Conservation (phyloP, 2,888 invertebrate species). For the Empis livida region DNA sequence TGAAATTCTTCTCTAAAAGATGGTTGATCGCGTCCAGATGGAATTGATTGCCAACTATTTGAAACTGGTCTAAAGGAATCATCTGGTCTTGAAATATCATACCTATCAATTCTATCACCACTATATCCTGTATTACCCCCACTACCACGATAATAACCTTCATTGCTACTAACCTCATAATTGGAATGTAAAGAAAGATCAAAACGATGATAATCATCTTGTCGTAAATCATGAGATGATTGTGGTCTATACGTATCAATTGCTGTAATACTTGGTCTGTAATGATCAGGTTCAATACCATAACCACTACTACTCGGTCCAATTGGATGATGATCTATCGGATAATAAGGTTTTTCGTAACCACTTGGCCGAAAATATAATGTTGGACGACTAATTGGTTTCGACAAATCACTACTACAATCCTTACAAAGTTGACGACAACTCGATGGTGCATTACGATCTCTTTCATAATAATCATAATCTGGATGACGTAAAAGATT, state of each 20-base stretch:
- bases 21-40: constrained; percentile 24
- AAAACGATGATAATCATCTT: constrained; percentile 25
- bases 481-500: constrained; percentile 38
- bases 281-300: constrained; percentile 14
- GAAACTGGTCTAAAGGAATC: constrained; percentile 16
- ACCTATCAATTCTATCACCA: constrained; percentile 26
- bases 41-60: constrained; percentile 27
- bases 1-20: constrained; percentile 27
- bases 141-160: constrained; percentile 21
- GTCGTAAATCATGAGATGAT: constrained; percentile 25
- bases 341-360: not conserved
- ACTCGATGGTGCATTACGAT: constrained; percentile 55
- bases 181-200: constrained; percentile 31
- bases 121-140: constrained; percentile 25
- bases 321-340: constrained; percentile 10
- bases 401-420: constrained; percentile 23
- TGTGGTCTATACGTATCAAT: constrained; percentile 28
- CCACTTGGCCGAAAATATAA: not conserved
- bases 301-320: constrained; percentile 15
- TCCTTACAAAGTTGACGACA: constrained; percentile 37
- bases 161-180: constrained; percentile 15
- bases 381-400: constrained; percentile 10
- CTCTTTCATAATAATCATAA: constrained; percentile 68
- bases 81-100: constrained; percentile 24
- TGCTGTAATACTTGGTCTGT: constrained; percentile 21